Evolutionary conservation across 2,797 vertebrate species (phyloP).

Genomic region (Epinephelus awoara): DNA sequence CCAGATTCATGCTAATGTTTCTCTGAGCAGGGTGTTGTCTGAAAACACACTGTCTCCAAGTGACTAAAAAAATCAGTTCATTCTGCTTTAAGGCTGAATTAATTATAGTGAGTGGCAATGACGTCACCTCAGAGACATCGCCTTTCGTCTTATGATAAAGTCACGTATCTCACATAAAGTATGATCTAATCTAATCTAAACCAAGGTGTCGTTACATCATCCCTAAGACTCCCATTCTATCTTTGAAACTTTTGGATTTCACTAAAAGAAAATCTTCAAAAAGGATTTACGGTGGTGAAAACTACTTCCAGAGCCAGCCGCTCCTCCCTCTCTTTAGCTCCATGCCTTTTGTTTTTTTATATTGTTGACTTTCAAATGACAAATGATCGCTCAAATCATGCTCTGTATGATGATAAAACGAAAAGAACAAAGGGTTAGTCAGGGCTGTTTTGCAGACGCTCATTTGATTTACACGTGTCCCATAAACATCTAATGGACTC

Average conservation of each 20-base stretch:
- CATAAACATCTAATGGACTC: constrained; percentile 77
- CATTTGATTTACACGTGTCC: constrained; percentile 72
- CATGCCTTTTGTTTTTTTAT: not conserved
- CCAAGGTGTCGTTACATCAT: not conserved
- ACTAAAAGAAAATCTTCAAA: not conserved
- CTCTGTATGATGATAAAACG: constrained; percentile 30
- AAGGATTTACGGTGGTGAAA: not conserved
- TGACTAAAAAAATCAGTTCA: not conserved
- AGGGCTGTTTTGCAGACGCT: constrained; percentile 50
- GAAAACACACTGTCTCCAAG: not conserved
- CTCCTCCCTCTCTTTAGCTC: not conserved
- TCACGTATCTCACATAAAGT: not conserved
- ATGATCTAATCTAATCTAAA: not conserved
- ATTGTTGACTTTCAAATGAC: constrained; percentile 52
- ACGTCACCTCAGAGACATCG: not conserved
- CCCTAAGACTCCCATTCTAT: not conserved
- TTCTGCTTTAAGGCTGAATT: not conserved
- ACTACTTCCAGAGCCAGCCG: not conserved
- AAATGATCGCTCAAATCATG: constrained; percentile 5
- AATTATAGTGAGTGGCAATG: not conserved
- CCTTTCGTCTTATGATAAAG: not conserved
- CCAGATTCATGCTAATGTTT: too few species aligned
- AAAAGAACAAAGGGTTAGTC: constrained; percentile 65
- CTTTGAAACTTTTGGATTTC: not conserved
- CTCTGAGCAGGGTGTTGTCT: not conserved